Percentiles rank a stretch among this genome's conserved stretches.
Evolutionary conservation across 2,113 vertebrate species (phyloP).

Genomic region (Brienomyrus longianalis): DNA sequence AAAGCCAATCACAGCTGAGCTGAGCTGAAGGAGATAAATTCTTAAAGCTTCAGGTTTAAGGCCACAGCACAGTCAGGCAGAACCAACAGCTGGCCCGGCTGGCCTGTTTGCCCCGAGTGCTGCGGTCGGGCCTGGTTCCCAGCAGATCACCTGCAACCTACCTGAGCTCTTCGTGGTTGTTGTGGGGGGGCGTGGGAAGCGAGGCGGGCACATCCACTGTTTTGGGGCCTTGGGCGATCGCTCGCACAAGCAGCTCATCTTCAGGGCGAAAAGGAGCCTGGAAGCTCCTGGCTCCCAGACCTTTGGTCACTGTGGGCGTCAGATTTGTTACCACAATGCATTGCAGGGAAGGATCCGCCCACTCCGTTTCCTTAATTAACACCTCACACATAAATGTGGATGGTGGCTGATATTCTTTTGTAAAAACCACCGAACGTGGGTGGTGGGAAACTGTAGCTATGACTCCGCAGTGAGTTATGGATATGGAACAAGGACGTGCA

Average conservation of each 20-base stretch:
- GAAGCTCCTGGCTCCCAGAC: conserved; percentile 78
- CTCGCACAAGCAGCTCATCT: conserved; percentile 74
- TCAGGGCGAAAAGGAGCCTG: conserved; percentile 79
- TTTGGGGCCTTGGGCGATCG: conserved; percentile 74
- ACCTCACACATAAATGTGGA: background rate
- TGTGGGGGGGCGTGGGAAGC: conserved; percentile 91
- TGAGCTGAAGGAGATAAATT: background rate
- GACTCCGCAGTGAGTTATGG: background rate
- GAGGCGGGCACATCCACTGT: conserved; percentile 92
- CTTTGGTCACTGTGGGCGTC: conserved; percentile 70
- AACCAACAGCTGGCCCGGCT: background rate
- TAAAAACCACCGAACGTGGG: background rate
- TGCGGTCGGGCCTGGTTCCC: background rate
- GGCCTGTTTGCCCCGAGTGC: background rate
- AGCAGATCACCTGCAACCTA: conserved; percentile 35
- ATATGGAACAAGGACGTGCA: background rate
- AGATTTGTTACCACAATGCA: background rate
- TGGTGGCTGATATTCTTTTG: background rate
- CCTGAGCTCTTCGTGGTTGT: conserved; percentile 92
- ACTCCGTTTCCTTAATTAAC: background rate
- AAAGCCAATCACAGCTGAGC: background rate
- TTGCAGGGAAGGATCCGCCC: background rate
- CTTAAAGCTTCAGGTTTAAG: background rate
- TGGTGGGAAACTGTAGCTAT: background rate
- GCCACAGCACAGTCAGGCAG: background rate